Evolutionary conservation across 2,888 invertebrate species (phyloP).

Genomic region (Stenodema calcarata): DNA sequence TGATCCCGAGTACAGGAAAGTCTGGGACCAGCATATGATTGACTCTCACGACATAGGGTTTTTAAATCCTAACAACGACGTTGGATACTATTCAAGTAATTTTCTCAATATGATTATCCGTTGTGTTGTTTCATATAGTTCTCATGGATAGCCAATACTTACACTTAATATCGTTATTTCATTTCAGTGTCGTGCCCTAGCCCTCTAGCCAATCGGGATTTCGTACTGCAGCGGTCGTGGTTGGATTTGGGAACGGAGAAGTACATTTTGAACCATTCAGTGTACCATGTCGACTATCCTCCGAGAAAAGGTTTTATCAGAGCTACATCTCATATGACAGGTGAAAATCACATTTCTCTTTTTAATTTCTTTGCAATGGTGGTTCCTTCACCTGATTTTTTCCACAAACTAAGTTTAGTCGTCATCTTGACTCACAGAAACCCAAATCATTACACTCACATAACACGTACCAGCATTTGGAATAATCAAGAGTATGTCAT

Average conservation of each 20-base stretch:
- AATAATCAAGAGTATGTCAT: no score
- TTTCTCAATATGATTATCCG: not conserved
- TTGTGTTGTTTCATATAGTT: not conserved
- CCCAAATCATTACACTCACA: no score
- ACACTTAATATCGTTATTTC: not conserved
- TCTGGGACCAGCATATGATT: conserved; percentile 91
- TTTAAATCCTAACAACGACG: conserved; percentile 90
- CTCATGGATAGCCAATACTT: not conserved
- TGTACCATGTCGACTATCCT: conserved; percentile 84
- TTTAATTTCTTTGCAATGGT: conserved; percentile 57
- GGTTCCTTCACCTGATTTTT: no score
- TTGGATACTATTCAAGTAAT: conserved; percentile 87
- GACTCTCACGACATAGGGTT: conserved; percentile 86
- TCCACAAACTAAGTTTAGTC: no score
- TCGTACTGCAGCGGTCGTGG: conserved; percentile 91
- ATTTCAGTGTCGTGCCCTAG: conserved; percentile 82
- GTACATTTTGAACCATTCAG: conserved; percentile 88
- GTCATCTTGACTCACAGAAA: no score
- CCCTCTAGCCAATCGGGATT: conserved; percentile 88
- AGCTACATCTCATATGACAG: conserved; percentile 70
- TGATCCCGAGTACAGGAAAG: conserved; percentile 85
- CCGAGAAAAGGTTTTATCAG: conserved; percentile 80
- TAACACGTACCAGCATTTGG: no score
- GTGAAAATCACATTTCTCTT: conserved; percentile 59
- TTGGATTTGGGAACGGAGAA: conserved; percentile 84